Evolutionary conservation across 2,113 vertebrate species (phyloP).

Genomic region (Sphyrna mokarran): DNA sequence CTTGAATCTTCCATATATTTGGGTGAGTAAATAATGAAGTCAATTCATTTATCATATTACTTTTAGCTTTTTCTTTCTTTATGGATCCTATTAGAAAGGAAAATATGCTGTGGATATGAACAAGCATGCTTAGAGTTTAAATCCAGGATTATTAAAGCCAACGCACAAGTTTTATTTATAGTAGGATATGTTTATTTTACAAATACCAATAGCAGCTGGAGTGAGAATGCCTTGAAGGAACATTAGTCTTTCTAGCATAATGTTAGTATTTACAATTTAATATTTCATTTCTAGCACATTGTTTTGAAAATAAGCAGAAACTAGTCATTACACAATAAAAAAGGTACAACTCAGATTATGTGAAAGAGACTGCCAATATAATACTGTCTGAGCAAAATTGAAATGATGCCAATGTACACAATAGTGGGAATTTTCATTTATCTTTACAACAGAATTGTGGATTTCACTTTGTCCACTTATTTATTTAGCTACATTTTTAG

Average conservation of each 20-base stretch:
- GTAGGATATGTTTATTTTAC: conserved; percentile 23
- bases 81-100: not conserved
- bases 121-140: not conserved
- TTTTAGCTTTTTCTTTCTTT: not conserved
- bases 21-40: not conserved
- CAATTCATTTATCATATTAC: not conserved
- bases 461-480: not conserved
- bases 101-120: not conserved
- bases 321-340: not conserved
- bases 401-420: not conserved
- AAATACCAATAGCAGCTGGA: conserved; percentile 1
- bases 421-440: not conserved
- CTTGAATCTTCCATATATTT: not conserved
- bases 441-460: not conserved
- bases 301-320: not conserved
- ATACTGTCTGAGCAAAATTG: not conserved
- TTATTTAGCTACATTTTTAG: not conserved
- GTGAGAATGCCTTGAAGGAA: not conserved
- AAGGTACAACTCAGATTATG: not conserved
- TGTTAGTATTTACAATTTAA: not conserved
- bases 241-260: not conserved
- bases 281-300: not conserved
- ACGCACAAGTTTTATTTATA: not conserved
- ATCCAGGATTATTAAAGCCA: conserved; percentile 22
- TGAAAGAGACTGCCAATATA: not conserved